Conservation (phyloP, 2,113 vertebrate species). For the Silurus asotus region DNA sequence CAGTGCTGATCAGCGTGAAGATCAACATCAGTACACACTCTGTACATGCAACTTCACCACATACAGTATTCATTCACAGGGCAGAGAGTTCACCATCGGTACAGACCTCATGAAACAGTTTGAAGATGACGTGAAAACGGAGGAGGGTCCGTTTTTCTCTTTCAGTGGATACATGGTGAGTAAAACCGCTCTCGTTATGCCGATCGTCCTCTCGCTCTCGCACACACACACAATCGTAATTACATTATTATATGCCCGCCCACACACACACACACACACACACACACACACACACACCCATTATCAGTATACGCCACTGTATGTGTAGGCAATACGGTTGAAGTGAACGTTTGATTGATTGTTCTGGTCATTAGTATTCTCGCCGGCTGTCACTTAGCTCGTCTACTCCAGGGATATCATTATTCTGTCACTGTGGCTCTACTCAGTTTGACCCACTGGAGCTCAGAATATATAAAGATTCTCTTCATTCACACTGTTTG, state of each 20-base stretch:
- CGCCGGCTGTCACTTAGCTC: slow-evolving; percentile 7
- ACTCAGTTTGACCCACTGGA: background rate
- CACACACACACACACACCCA: background rate
- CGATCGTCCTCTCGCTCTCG: background rate
- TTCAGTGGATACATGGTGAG: slow-evolving; percentile 71
- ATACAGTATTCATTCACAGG: slow-evolving; percentile 50
- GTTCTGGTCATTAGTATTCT: slow-evolving; percentile 31
- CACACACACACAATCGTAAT: background rate
- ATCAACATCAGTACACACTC: background rate
- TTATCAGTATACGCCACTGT: background rate
- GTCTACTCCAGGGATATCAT: slow-evolving; percentile 29
- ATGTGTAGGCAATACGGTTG: background rate
- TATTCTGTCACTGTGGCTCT: slow-evolving; percentile 25
- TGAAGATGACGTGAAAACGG: slow-evolving; percentile 65
- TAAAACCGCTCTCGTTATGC: background rate
- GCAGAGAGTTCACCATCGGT: slow-evolving; percentile 65
- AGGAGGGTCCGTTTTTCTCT: slow-evolving; percentile 57
- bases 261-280: background rate
- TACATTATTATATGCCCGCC: background rate
- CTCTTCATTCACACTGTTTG: slow-evolving; percentile 1
- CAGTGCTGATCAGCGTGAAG: background rate
- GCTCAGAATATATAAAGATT: slow-evolving; percentile 33
- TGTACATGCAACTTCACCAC: background rate
- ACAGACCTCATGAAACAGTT: slow-evolving; percentile 70
- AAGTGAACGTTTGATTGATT: slow-evolving; percentile 14